Evolutionary conservation across 2,888 invertebrate genomes (phyloP).

Genomic region (Lasioglossum marginatum): DNA sequence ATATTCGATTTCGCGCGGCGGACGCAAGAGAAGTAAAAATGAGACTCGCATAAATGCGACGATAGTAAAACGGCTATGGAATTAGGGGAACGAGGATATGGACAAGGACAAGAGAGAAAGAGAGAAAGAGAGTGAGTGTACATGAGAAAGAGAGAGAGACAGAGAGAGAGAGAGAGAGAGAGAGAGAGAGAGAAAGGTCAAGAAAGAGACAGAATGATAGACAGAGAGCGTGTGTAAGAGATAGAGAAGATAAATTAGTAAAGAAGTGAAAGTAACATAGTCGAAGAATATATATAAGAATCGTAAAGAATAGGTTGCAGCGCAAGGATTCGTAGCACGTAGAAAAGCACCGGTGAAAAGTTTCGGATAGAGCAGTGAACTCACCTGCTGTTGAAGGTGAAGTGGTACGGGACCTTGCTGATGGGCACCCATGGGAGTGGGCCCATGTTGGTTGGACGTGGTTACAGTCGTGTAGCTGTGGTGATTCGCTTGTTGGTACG

Average conservation of each 20-base stretch:
- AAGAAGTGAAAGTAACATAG: conserved; percentile 17
- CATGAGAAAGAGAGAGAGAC: not conserved
- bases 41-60: not conserved
- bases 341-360: conserved; percentile 55
- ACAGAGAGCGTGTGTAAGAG: not conserved
- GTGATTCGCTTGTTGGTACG: conserved; percentile 85
- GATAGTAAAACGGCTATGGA: not conserved
- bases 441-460: conserved; percentile 83
- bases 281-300: conserved; percentile 19
- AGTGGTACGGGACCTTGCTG: conserved; percentile 83
- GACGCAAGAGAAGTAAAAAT: not conserved
- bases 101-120: not conserved
- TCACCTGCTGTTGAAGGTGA: conserved; percentile 84
- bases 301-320: conserved; percentile 27
- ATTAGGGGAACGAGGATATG: not conserved
- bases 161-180: not conserved
- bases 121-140: not conserved
- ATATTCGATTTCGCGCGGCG: too few species aligned
- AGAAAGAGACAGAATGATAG: conserved; percentile 36
- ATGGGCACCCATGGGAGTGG: conserved; percentile 80
- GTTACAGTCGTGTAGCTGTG: conserved; percentile 84
- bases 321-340: conserved; percentile 48
- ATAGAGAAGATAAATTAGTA: not conserved
- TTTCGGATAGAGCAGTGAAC: conserved; percentile 74
- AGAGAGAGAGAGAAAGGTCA: not conserved